Evolutionary conservation across 2,113 vertebrate genomes (phyloP), one percentile per base, ranked within the genome.

Genomic region (Hucho hucho): DNA sequence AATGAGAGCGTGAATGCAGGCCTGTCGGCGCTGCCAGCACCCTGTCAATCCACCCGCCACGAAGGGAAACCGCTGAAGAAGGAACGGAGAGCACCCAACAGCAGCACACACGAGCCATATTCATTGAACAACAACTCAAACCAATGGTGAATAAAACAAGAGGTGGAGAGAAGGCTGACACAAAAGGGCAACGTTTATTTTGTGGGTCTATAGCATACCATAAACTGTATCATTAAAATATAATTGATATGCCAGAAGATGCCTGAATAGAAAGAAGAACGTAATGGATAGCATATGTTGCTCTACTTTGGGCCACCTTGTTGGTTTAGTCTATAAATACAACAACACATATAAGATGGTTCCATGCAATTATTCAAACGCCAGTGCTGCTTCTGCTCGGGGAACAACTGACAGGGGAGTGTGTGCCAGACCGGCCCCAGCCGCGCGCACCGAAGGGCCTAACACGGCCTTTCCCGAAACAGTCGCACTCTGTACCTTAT

Each of bases 21-120:
- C 91, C 69, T 69, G 76, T 83, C 73, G 69, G 79, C 24, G 72
- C 89, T 86, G 91, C 92, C 92, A 94, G 91, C 87, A 89, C 88
- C 91, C 93, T 93, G 95, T 92, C 95, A 95, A 90, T 95, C 94
- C 95, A 70, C 7, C 71, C 70, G 79, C 77, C 76, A 69, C 86
- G 37, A 75, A 89, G 59, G 59, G 92, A 88, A 76, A n/a, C 75
- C 69, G 81, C 89, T 84, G 22, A 11, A 84, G 86, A 80, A 11
- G 84, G 86, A 81, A 78, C 84, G 79, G 79, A 84, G 77, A 73
- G 75, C 78, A 88, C 78, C 80, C 75, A 81, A 77, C 53, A 76
- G 76, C 32, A 75, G 73, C 26, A 80, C 78, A 76, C 74, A 56
- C 78, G 3, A 83, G 90, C 91, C 93, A 93, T 92, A 91, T 93